These are phyloP conservation scores for Mus spretus DNA, from an alignment of 2,797 vertebrate species.

Conservation along the genomic window DNA sequence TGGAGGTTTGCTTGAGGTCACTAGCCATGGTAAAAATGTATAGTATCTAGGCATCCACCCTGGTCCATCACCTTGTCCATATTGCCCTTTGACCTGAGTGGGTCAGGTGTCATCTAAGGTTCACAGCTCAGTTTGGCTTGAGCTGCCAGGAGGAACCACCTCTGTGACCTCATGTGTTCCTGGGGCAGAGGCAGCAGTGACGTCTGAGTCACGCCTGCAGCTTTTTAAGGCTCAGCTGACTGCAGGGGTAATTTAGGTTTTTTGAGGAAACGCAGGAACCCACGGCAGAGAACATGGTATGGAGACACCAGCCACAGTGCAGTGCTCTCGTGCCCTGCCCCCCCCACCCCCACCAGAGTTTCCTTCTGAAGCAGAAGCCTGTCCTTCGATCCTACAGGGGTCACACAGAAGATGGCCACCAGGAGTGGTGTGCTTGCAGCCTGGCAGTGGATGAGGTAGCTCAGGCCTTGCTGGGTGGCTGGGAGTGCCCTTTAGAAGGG, in stretches of 20 bases:
- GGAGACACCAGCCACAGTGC: fast-evolving
- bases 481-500: neutral
- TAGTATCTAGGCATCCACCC: fast-evolving
- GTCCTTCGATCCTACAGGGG: neutral
- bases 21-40: neutral
- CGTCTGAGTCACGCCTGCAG: neutral
- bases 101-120: neutral
- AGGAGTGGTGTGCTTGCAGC: neutral
- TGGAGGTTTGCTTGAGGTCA: neutral
- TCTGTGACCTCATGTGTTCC: neutral
- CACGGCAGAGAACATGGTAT: neutral
- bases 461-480: neutral
- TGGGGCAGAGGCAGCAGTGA: neutral
- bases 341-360: neutral
- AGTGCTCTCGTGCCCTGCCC: neutral
- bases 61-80: neutral
- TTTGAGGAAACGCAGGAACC: neutral
- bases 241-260: slow-evolving; percentile 59
- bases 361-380: neutral
- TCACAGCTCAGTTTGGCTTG: neutral
- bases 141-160: neutral
- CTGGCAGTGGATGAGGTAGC: neutral
- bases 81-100: neutral
- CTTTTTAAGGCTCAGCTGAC: slow-evolving; percentile 68
- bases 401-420: fast-evolving